These are phyloP conservation scores for Stictocephala bisonia DNA, from an alignment of 2,888 invertebrate genomes.

Conservation along the genomic window DNA sequence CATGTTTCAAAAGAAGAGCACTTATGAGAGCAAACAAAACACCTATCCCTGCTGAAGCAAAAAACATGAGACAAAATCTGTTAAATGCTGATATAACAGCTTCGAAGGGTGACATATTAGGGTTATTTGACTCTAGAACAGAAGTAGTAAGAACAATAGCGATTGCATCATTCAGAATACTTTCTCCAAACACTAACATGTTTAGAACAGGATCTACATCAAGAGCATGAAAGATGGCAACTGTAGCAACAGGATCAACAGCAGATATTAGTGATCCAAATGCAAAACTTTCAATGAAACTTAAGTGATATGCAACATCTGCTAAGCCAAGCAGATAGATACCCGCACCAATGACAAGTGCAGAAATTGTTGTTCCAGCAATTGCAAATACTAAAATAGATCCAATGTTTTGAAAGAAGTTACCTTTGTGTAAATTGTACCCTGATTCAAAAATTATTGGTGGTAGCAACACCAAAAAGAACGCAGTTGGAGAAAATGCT, in stretches of 20 bases:
- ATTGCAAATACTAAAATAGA: constrained; percentile 98
- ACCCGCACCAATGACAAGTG: constrained; percentile 96
- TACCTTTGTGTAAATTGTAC: constrained; percentile 98
- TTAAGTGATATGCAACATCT: constrained; percentile 89
- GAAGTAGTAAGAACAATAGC: constrained; percentile 97
- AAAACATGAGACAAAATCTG: constrained; percentile 88
- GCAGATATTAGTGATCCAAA: constrained; percentile 98
- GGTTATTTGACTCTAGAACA: constrained; percentile 77
- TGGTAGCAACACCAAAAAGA: constrained; percentile 95
- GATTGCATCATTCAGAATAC: constrained; percentile 97
- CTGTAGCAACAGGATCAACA: constrained; percentile 98
- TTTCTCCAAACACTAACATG: constrained; percentile 98
- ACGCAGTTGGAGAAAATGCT: constrained; percentile 97
- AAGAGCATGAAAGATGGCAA: constrained; percentile 97
- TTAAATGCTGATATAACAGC: constrained; percentile 90
- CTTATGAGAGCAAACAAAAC: constrained; percentile 94
- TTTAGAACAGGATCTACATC: constrained; percentile 97
- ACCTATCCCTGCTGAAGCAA: constrained; percentile 97
- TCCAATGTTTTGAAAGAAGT: constrained; percentile 96
- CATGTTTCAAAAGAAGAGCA: constrained; percentile 92
- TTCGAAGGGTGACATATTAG: constrained; percentile 78
- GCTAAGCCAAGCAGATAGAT: constrained; percentile 94
- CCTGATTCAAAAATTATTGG: constrained; percentile 99
- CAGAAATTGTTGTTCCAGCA: constrained; percentile 96
- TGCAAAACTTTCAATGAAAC: constrained; percentile 97